Evolutionary conservation across 2,113 vertebrate genomes (phyloP).

Genomic region (Pachyramphus minor): DNA sequence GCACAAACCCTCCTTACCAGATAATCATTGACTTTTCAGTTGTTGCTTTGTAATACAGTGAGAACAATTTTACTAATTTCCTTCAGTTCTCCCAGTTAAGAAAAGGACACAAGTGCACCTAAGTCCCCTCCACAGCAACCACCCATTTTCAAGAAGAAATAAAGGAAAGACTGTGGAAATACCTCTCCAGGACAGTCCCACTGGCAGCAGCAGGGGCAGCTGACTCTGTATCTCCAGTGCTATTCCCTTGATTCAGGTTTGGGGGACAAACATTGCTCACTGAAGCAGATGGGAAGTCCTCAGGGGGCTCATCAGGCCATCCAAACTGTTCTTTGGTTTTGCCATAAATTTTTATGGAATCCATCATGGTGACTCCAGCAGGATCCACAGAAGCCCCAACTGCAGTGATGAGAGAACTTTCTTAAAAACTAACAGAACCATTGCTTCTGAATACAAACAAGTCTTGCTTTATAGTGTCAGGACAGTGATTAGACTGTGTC

Average conservation of each 20-base stretch:
- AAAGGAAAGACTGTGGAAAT: background rate
- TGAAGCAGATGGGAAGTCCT: conserved; percentile 92
- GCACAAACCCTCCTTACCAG: background rate
- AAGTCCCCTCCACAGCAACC: background rate
- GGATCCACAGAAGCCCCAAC: conserved; percentile 97
- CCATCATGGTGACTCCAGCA: conserved; percentile 97
- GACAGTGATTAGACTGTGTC: accelerated
- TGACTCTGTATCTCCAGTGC: conserved; percentile 83
- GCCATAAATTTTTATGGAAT: conserved; percentile 97
- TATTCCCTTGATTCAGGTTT: conserved; percentile 89
- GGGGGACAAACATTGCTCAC: conserved; percentile 94
- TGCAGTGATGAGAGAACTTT: conserved; percentile 38
- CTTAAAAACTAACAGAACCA: background rate
- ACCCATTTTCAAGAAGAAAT: background rate
- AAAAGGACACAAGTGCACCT: background rate
- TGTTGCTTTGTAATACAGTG: background rate
- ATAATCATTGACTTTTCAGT: background rate
- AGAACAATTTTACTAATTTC: background rate
- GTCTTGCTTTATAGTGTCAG: accelerated
- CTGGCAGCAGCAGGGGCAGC: conserved; percentile 78
- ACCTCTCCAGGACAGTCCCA: conserved; percentile 96
- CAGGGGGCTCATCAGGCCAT: conserved; percentile 96
- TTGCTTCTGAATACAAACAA: background rate
- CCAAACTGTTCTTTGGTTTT: conserved; percentile 99
- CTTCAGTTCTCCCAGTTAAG: background rate